These are phyloP conservation scores for Platalea minor DNA, from an alignment of 2,797 vertebrate species.

Conservation along the genomic window DNA sequence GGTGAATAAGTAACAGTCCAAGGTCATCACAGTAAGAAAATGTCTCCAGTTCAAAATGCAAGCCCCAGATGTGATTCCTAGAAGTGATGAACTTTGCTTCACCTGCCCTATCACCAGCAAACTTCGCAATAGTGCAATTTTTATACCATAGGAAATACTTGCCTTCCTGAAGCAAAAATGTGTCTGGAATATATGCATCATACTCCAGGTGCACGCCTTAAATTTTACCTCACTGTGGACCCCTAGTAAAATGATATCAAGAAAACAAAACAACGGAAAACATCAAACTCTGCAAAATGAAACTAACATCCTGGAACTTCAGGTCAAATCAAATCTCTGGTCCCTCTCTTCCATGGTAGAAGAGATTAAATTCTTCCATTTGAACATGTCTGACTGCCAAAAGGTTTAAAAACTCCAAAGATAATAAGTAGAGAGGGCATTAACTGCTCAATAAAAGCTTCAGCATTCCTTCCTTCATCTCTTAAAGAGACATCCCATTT, in stretches of 20 bases:
- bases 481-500: slow-evolving; percentile 20
- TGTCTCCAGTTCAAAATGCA: not conserved
- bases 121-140: not conserved
- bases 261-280: not conserved
- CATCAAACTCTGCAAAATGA: not conserved
- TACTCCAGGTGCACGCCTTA: not conserved
- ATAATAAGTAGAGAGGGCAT: not conserved
- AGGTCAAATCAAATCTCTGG: not conserved
- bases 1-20: not conserved
- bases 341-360: not conserved
- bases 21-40: not conserved
- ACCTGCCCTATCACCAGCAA: not conserved
- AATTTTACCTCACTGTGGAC: not conserved
- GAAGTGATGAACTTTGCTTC: not conserved
- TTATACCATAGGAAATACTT: not conserved
- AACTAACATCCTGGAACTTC: not conserved
- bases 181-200: not conserved
- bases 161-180: not conserved
- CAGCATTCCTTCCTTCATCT: not conserved
- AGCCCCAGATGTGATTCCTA: not conserved
- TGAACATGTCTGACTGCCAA: not conserved
- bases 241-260: not conserved
- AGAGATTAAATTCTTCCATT: not conserved
- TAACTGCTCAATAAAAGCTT: slow-evolving; percentile 28
- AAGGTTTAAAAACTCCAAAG: not conserved